Conservation (phyloP, 2,113 vertebrate species). For the Boulengeromyrus knoepffleri region DNA sequence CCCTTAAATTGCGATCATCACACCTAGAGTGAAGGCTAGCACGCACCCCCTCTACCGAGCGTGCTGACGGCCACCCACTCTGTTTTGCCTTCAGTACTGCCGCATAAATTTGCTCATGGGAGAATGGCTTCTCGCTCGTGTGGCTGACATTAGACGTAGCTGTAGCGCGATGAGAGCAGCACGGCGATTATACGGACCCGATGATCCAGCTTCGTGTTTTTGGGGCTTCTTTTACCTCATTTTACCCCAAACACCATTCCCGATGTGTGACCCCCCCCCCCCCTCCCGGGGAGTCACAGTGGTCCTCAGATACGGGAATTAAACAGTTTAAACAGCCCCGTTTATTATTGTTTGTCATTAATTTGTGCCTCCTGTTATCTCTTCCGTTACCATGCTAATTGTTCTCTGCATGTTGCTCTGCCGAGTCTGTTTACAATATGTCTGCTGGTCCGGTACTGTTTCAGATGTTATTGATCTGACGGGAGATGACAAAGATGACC, state of each 20-base stretch:
- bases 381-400: neutral
- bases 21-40: neutral
- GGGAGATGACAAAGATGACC: constrained; percentile 98
- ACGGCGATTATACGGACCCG: neutral
- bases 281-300: neutral
- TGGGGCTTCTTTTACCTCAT: neutral
- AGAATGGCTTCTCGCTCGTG: neutral
- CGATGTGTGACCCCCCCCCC: neutral
- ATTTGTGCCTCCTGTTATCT: neutral
- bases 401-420: neutral
- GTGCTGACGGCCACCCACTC: neutral
- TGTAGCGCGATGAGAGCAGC: neutral
- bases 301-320: neutral
- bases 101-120: neutral
- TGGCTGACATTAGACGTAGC: neutral
- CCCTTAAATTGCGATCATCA: neutral
- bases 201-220: neutral
- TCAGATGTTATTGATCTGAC: constrained; percentile 97
- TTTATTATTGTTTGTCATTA: neutral
- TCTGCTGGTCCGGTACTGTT: constrained; percentile 40
- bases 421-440: neutral
- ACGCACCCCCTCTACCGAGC: neutral
- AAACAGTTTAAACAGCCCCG: neutral
- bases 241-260: neutral
- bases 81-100: neutral